Conservation (phyloP, 92 coral and sea anemone species). For the Bergia sp. region DNA sequence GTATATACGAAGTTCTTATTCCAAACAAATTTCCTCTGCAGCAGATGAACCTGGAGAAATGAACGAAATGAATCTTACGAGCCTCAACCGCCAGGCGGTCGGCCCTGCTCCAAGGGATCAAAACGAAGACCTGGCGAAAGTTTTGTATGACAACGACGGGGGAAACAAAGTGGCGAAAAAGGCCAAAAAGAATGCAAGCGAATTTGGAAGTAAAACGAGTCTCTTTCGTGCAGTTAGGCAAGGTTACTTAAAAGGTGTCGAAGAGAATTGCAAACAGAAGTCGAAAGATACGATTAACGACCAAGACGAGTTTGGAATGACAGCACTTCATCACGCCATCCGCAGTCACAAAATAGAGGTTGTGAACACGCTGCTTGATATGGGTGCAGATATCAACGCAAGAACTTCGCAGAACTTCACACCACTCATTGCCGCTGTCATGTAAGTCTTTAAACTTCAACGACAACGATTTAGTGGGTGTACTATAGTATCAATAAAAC, state of each 20-base stretch:
- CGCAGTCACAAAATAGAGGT: conserved; percentile 15
- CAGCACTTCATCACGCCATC: conserved; percentile 36
- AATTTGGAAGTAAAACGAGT: not conserved
- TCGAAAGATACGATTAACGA: conserved; percentile 8
- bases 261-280: not conserved
- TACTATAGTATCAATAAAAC: too few relatives aligned
- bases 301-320: conserved; percentile 31
- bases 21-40: not conserved
- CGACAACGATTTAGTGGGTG: too few relatives aligned
- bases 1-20: not conserved
- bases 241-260: not conserved
- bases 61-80: conserved; percentile 13
- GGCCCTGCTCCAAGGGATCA: conserved; percentile 13
- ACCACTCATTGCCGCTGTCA: conserved; percentile 19
- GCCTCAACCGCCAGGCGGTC: not conserved
- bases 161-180: not conserved
- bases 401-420: conserved; percentile 12
- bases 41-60: conserved; percentile 21
- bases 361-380: conserved; percentile 11
- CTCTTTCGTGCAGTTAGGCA: conserved; percentile 22
- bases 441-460: not conserved
- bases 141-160: not conserved
- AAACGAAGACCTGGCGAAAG: not conserved
- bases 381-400: conserved; percentile 36
- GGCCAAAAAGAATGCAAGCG: not conserved